Evolutionary conservation across 2,113 vertebrate genomes (phyloP), one percentile per base, ranked within the genome.

Genomic region (Setophaga kirtlandii): DNA sequence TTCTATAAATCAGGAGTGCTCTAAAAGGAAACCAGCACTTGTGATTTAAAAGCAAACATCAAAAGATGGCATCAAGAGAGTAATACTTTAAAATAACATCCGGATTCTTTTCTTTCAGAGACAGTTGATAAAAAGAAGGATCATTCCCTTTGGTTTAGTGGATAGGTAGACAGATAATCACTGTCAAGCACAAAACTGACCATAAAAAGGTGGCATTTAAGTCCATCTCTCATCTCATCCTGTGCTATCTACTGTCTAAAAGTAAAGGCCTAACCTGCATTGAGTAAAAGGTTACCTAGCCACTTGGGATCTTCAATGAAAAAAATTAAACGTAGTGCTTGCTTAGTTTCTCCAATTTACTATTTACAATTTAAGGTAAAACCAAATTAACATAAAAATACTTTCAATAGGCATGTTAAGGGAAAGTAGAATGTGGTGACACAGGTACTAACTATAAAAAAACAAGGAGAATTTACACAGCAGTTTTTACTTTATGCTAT

Each of bases 21-120:
- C 47, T 68, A 23, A 83, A 93, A 95, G 82, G 75, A 83, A 90
- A 46, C 19, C 31, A 74, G 59, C n/a, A 27, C 28, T 65, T 94
- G 28, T 53, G 37, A 84, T 89, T 86, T 79, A 52, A 91, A 91
- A 92, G 69, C 64, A 91, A 82, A 63, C 35, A 67, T 77, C 39
- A n/a, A 53, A 78, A 77, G 31, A 59, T 12, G 52, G 47, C n/a
- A 56, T 28, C 41, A 50, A 47, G 68, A 79, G 49, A 56, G 24
- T 15, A 58, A 17, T 56, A 60, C 65, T 89, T 75, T 25, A 42
- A 83, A 87, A 73, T 85, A 83, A 65, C 58, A 52, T 64, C 44
- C n/a, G 71, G 44, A 60, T 92, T 79, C 24, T 82, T 96, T 94
- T 89, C 60, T 84, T 94, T 81, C 83, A 87, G 89, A 52, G 65